Conservation (phyloP, 2,888 invertebrate species). For the Germaria angustata region DNA sequence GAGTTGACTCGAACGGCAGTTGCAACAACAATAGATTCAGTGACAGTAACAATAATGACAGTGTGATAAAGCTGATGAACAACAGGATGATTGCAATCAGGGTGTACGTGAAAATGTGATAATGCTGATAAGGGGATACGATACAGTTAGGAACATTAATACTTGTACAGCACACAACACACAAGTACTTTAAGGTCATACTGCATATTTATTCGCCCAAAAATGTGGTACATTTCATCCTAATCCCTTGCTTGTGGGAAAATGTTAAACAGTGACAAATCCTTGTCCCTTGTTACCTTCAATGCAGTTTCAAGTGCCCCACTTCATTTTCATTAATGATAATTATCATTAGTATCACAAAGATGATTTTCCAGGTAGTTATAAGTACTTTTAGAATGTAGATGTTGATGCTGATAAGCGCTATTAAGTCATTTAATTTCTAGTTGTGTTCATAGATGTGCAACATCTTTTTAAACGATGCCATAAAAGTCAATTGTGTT, state of each 20-base stretch:
- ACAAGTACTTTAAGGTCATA: too few species aligned
- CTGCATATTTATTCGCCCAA: too few species aligned
- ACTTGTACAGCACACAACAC: too few species aligned
- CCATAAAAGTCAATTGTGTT: slow-evolving; percentile 60
- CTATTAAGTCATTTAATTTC: slow-evolving; percentile 55
- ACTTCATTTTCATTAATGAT: slow-evolving; percentile 38
- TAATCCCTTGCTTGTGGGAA: background rate
- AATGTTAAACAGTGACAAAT: background rate
- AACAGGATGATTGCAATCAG: background rate
- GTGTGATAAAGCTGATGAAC: slow-evolving; percentile 11
- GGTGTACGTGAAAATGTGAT: background rate
- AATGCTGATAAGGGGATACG: background rate
- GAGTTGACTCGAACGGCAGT: background rate
- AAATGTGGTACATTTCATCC: background rate
- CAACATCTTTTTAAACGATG: slow-evolving; percentile 44
- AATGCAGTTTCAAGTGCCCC: slow-evolving; percentile 6
- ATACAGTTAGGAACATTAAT: background rate
- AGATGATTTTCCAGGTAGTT: background rate
- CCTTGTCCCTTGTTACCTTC: background rate
- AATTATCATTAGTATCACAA: slow-evolving; percentile 22
- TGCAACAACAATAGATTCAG: background rate
- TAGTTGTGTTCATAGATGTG: background rate
- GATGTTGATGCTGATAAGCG: slow-evolving; percentile 33
- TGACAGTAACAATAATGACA: slow-evolving; percentile 10
- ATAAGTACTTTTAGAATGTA: background rate